Base-by-base conservation (phyloP, 2,888 invertebrate genomes). In the Drosophila meridiana region DNA sequence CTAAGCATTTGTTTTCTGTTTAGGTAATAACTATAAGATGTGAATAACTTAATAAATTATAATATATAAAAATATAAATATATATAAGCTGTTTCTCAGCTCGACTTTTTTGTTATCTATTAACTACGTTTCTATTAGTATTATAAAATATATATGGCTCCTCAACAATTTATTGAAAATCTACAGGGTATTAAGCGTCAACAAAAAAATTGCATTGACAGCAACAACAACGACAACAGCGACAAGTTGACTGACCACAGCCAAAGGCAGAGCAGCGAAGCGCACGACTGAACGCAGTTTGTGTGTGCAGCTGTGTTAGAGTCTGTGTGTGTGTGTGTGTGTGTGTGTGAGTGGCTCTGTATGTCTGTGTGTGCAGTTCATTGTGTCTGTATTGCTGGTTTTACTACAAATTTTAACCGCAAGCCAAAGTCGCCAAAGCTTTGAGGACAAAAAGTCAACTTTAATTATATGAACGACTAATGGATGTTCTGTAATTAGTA, bases 241-340 rank as follows among this genome's bases (percentile, higher is more conserved):
- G 47, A 57, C 8, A 40, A 60, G 45, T 56, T 59, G 60, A 69
- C 59, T 75, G 79, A 64, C 65, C 67, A 64, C 42, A 52, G 67
- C 56, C 30, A 65, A 78, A 67, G 58, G 38, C 61, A 60, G 34
- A 20, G 45, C 63, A 55, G 40, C 48, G 56, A 66, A 53, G 66
- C 59, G 66, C 36, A 76, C 68, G 70, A 73, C 65, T 73, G 73
- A 79, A 42, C 73, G 74, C 36, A 52, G 36, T 45, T 26, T 36
- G 45, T 6, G 50, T 52, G 32, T 0, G 32, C 50, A 32, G n/a
- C 50, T 32, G 1, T 11, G 32, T 30, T 32, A 9, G n/a, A 5
- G n/a, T 38, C 2, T 53, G 38, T 68, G 26, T 45, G 55, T 53
- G 13, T 70, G 65, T 40, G 42, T 48, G 57, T 14, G 42, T 43